These are phyloP conservation scores for Ceyx melanurus DNA, from an alignment of 2,113 vertebrate genomes.

Conservation along the genomic window DNA sequence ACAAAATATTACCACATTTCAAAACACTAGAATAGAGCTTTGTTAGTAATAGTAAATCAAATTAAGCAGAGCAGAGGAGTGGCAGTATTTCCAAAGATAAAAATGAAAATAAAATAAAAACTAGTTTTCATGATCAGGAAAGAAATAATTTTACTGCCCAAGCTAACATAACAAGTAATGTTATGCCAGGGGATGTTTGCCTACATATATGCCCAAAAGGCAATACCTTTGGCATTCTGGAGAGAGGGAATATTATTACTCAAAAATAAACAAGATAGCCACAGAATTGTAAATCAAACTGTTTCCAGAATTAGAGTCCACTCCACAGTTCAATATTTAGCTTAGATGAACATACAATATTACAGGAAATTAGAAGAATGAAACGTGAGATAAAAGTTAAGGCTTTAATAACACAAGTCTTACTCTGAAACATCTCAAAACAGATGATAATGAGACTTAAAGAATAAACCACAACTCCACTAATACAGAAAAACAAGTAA, in stretches of 20 bases:
- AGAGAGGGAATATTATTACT: neutral
- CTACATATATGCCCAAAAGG: neutral
- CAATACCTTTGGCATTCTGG: neutral
- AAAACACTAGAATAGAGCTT: neutral
- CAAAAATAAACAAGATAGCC: neutral
- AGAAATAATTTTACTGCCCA: neutral
- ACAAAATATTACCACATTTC: neutral
- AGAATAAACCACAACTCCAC: neutral
- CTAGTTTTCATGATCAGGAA: neutral
- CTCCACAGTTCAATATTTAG: neutral
- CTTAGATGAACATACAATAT: neutral
- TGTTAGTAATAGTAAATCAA: neutral
- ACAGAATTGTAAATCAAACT: neutral
- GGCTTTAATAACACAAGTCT: neutral
- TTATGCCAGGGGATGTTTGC: neutral
- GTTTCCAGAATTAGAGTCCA: neutral
- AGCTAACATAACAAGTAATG: neutral
- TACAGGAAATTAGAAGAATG: conserved; percentile 8
- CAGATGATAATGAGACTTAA: neutral
- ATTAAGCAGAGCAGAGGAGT: neutral
- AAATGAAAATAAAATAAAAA: neutral
- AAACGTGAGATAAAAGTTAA: neutral
- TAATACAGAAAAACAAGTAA: neutral
- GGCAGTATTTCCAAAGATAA: neutral
- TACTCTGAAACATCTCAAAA: neutral